A percentile compares a stretch with the other conserved stretches of the same genome.
Conservation (phyloP, 2,888 invertebrate species). For the Cecidostiba fungosa region DNA sequence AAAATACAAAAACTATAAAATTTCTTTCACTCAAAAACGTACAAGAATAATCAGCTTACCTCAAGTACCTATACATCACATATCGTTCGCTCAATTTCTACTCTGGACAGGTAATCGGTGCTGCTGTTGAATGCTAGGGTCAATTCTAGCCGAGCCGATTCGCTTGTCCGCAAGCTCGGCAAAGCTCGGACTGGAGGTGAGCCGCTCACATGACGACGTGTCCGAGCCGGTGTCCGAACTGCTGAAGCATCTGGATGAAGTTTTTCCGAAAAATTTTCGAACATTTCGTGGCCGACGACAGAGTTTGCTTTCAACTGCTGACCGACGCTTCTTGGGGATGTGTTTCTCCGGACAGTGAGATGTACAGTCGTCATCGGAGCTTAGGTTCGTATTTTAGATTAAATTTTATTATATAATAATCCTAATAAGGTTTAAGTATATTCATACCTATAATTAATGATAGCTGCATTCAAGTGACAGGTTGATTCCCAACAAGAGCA, state of each 20-base stretch:
- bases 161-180: neutral
- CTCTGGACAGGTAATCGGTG: neutral
- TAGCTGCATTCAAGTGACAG: neutral
- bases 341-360: neutral
- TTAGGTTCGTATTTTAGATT: neutral
- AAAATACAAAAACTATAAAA: no score
- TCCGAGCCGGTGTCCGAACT: conserved; percentile 31
- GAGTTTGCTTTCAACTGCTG: neutral
- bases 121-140: conserved; percentile 6
- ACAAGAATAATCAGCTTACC: no score
- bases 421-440: neutral
- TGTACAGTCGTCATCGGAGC: neutral
- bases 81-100: neutral
- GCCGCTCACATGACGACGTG: neutral
- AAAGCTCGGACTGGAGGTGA: conserved; percentile 37
- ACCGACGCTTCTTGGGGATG: neutral
- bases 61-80: neutral
- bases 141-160: neutral
- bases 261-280: neutral
- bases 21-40: no score
- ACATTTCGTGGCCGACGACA: neutral
- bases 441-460: conserved; percentile 27
- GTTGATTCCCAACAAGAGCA: conserved; percentile 52
- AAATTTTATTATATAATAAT: neutral
- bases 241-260: neutral